Percentiles rank a stretch among this genome's conserved stretches.
Conservation (phyloP, 2,888 invertebrate species). For the Amphipoea oculea region DNA sequence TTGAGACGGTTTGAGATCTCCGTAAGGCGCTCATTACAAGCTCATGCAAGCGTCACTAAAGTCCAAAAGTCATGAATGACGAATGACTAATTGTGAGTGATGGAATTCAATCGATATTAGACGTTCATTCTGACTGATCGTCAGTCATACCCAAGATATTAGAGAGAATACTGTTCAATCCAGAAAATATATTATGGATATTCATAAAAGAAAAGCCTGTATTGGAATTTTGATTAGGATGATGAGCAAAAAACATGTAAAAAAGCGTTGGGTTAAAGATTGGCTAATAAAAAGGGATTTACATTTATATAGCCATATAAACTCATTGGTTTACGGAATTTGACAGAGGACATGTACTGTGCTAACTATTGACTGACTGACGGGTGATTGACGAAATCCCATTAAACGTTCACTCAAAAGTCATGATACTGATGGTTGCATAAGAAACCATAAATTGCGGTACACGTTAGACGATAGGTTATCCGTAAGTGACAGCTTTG, state of each 20-base stretch:
- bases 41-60: background rate
- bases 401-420: too few relatives aligned
- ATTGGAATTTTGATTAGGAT: background rate
- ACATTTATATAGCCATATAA: too few relatives aligned
- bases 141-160: too few relatives aligned
- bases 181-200: background rate
- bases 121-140: background rate
- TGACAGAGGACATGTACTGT: too few relatives aligned
- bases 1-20: background rate
- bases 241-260: background rate
- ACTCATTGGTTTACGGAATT: too few relatives aligned
- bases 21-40: too few relatives aligned
- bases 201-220: background rate
- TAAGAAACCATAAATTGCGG: background rate
- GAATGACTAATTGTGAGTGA: background rate
- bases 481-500: background rate
- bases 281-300: background rate
- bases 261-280: background rate
- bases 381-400: too few relatives aligned
- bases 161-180: background rate
- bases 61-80: background rate
- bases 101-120: background rate
- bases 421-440: too few relatives aligned
- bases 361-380: too few relatives aligned
- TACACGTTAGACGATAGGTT: background rate